These are phyloP conservation scores for Cataglyphis cursor DNA, from an alignment of 2,888 invertebrate genomes.

Conservation along the genomic window DNA sequence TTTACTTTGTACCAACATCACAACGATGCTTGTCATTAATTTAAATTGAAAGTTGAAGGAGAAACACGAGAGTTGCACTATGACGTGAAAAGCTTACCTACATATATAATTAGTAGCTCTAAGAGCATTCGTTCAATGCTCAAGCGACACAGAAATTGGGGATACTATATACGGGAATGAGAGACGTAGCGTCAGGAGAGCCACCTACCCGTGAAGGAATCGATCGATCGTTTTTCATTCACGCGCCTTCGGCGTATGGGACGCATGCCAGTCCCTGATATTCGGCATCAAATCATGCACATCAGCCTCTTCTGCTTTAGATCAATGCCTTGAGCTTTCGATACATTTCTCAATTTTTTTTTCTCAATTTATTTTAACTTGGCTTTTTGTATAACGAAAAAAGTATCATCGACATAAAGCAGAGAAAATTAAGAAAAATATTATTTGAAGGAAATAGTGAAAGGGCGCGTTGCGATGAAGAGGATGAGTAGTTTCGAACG, in stretches of 20 bases:
- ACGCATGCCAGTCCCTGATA: slow-evolving; percentile 29
- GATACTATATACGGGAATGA: slow-evolving; percentile 64
- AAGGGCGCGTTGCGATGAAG: not conserved
- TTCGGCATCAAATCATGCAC: slow-evolving; percentile 40
- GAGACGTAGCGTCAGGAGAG: slow-evolving; percentile 64
- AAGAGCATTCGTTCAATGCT: slow-evolving; percentile 58
- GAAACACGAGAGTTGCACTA: not conserved
- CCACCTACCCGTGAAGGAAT: slow-evolving; percentile 70
- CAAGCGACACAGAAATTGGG: slow-evolving; percentile 65
- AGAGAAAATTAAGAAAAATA: slow-evolving; percentile 11
- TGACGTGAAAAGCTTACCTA: slow-evolving; percentile 58
- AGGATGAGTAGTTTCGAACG: slow-evolving; percentile 34
- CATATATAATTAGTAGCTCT: slow-evolving; percentile 62
- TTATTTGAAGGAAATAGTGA: not conserved
- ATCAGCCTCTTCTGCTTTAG: not conserved
- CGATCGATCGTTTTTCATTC: slow-evolving; percentile 80
- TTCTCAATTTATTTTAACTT: not conserved
- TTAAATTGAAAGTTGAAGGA: not conserved
- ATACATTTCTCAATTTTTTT: slow-evolving; percentile 1
- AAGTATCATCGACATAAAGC: slow-evolving; percentile 10
- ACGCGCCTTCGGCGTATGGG: slow-evolving; percentile 68
- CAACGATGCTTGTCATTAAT: slow-evolving; percentile 23
- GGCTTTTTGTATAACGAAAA: slow-evolving; percentile 21
- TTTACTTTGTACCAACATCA: not conserved
- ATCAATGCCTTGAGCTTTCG: not conserved